Evolutionary conservation across 2,797 vertebrate species (phyloP), one percentile per base, ranked within the genome.

Genomic region (Margarornis squamiger): DNA sequence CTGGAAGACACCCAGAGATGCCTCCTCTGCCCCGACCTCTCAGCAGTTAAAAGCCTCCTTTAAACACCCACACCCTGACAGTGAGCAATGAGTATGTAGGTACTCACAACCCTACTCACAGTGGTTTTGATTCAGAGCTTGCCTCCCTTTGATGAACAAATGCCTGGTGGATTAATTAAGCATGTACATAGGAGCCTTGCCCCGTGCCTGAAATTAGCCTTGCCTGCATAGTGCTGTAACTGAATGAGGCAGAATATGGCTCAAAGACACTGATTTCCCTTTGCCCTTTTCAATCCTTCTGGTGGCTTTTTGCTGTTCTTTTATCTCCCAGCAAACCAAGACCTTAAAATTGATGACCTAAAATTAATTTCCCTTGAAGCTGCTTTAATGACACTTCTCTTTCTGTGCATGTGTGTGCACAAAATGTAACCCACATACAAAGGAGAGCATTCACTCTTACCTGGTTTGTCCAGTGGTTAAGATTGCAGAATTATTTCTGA

Each of bases 261-360:
- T 93, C 68, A 88, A 24, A 95, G 92, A 81, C 76, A 71, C 43
- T 86, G 78, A 85, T 66, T 92, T 93, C 66, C 73, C 62, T 49
- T 90, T 92, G 88, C 88, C 72, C 88, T 96, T 92, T 95, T 46
- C 73, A 93, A 72, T 90, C 73, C 43, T 41, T 92, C 57, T 93
- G 67, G 67, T 92, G 59, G 58, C 14, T 96, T 93, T 51, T 92
- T 85, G 52, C 63, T 94, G 85, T 82, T 95, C 59, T 96, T 92
- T 90, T 95, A 72, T 90, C 90, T 95, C 65, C n/a, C 71, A 90
- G 90, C 91, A 89, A 94, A 95, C 88, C 52, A 54, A 83, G 86
- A 95, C 74, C 88, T 93, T 79, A 85, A 86, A 81, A 73, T 36
- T 86, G 83, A 73, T 94, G 92, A 73, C 88, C 90, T 93, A 41